Percentiles rank a stretch among this genome's conserved stretches.
phyloP scores from a whole-genome alignment of 2,888 invertebrate species.

The Dryadula phaetusa region DNA sequence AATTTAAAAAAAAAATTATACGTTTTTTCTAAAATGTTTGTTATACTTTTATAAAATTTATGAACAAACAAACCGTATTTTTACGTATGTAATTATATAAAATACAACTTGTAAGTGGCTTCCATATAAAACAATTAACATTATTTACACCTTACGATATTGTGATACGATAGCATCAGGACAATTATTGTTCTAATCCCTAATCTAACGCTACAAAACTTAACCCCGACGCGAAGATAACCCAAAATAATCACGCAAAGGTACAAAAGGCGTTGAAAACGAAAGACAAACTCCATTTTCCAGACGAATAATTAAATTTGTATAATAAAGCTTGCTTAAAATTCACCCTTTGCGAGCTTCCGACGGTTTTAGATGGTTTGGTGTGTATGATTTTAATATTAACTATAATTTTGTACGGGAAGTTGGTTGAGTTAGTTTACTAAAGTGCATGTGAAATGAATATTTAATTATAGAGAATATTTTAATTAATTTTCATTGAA shows the following conservation, averaged over 20 bases:
- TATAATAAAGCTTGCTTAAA: slow-evolving; percentile 51
- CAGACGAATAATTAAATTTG: slow-evolving; percentile 50
- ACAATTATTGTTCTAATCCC: slow-evolving; percentile 46
- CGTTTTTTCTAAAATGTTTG: too few relatives aligned
- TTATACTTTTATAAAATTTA: too few relatives aligned
- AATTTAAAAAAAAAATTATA: too few relatives aligned
- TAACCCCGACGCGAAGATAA: slow-evolving; percentile 47
- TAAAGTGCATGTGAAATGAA: not conserved
- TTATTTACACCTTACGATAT: not conserved
- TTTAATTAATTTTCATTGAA: too few relatives aligned
- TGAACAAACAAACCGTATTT: too few relatives aligned
- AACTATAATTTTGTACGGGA: slow-evolving; percentile 31
- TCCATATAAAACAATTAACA: not conserved
- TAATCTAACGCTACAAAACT: slow-evolving; percentile 53
- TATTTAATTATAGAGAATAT: too few relatives aligned
- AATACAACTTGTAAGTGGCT: too few relatives aligned
- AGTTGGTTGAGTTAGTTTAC: not conserved
- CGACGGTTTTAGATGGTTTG: slow-evolving; percentile 37
- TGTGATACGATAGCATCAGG: slow-evolving; percentile 18
- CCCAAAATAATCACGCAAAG: slow-evolving; percentile 48
- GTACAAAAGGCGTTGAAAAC: slow-evolving; percentile 48
- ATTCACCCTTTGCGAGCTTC: slow-evolving; percentile 54
- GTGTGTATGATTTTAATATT: slow-evolving; percentile 40
- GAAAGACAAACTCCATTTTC: slow-evolving; percentile 55
- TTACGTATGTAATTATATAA: too few relatives aligned